Conservation (phyloP, 2,888 invertebrate genomes). For the Acleris laterana region DNA sequence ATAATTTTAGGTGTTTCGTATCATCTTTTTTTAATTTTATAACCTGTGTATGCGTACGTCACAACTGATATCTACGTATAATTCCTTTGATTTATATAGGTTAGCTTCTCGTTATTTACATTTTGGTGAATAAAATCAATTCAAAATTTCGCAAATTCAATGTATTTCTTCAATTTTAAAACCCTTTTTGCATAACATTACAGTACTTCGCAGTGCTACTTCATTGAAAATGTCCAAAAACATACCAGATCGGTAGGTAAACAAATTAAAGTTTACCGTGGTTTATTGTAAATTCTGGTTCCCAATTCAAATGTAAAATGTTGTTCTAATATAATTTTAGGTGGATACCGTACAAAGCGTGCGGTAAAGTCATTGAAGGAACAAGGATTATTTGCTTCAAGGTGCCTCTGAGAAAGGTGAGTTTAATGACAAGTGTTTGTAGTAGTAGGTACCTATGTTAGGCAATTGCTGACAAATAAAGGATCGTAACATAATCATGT, state of each 20-base stretch:
- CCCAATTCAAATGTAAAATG: background rate
- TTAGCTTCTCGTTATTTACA: constrained; percentile 25
- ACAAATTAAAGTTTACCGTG: background rate
- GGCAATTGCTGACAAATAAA: background rate
- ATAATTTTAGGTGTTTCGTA: too few species aligned
- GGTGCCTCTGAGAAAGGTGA: constrained; percentile 85
- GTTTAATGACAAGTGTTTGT: constrained; percentile 36
- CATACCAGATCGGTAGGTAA: constrained; percentile 41
- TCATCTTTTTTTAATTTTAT: too few species aligned
- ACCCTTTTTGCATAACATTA: constrained; percentile 24
- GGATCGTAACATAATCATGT: background rate
- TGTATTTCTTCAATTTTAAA: constrained; percentile 13
- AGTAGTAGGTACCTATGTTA: too few species aligned
- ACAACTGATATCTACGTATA: too few species aligned
- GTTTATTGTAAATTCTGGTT: background rate
- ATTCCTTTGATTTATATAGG: constrained; percentile 5
- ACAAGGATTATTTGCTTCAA: constrained; percentile 91
- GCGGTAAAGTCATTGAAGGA: constrained; percentile 86
- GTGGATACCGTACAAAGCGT: constrained; percentile 86
- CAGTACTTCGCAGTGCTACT: constrained; percentile 14
- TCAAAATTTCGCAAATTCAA: constrained; percentile 5
- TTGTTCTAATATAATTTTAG: constrained; percentile 67
- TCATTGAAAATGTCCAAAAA: constrained; percentile 38
- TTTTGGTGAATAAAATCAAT: constrained; percentile 1
- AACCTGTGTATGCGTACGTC: too few species aligned